Base-by-base conservation (phyloP, 2,797 vertebrate species). In the Protosalanx chinensis region DNA sequence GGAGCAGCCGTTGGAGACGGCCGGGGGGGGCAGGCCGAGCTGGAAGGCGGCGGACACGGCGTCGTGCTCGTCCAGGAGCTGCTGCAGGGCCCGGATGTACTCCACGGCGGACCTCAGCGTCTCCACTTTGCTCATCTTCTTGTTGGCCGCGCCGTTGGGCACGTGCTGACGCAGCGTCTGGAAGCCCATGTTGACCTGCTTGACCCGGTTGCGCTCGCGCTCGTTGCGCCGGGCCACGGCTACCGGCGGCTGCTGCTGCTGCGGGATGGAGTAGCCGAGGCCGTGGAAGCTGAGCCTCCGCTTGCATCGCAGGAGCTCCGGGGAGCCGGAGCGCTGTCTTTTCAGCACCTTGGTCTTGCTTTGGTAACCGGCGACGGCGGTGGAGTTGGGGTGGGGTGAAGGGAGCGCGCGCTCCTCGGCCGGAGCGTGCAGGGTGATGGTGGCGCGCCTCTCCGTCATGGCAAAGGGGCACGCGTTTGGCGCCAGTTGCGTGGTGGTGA, bases 101-200 rank as follows among this genome's bases (percentile, higher is more conserved):
- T 97, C 95, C 81, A 96, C 96, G 6, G 97, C 97, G 0, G 97
- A 98, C 81, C 97, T 91, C 71, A 98, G 92, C 0, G 97, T 99
- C 91, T 98, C 97, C 87, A 98, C 97, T 68, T 99, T 99, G 90
- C 97, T 99, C 94, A 99, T 95, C 91, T 97, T 98, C 91, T 96
- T 97, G 91, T 93, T 96, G 62, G 96, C 94, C 16, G 95, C 95
- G 53, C 93, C 94, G 89, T 94, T 94, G 0, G 97, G 97, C 79
- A 98, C 97, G 74, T 97, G 97, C 86, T 97, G 94, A 59, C 97
- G 94, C 70, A 99, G 89, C 15, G 96, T 95, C 90, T 97, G 96
- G 91, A 99, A 99, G 20, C 97, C 97, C 95, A 97, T 89, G 91
- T 99, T 98, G 64, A 98, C 97, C 81, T 97, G 92, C 57, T 95